Conservation (phyloP, 2,113 vertebrate species). For the Catharus fuscescens region DNA sequence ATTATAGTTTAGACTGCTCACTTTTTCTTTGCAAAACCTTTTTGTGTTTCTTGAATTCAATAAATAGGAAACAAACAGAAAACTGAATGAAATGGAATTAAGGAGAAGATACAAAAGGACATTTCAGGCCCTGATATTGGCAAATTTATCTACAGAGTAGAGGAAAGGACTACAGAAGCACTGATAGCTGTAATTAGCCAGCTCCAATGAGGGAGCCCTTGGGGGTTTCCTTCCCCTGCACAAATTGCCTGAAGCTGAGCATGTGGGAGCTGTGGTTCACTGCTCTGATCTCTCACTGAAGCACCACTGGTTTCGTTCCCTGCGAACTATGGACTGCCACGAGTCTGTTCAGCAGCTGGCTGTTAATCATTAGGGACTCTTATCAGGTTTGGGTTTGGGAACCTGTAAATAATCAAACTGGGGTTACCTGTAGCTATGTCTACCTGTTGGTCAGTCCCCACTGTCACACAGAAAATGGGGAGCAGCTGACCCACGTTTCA, state of each 20-base stretch:
- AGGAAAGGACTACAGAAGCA: not conserved
- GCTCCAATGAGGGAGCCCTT: not conserved
- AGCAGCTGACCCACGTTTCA: not conserved
- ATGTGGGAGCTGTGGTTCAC: not conserved
- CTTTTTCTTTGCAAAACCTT: not conserved
- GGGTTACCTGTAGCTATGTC: not conserved
- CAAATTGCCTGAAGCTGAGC: not conserved
- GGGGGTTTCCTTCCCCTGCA: not conserved
- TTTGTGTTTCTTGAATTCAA: not conserved
- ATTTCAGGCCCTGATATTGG: not conserved
- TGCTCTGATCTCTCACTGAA: not conserved
- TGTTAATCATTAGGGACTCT: slow-evolving; percentile 48
- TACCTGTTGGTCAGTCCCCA: not conserved
- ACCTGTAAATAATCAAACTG: slow-evolving; percentile 48
- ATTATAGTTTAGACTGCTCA: not conserved
- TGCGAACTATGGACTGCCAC: not conserved
- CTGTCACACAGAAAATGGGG: not conserved
- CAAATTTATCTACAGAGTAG: not conserved
- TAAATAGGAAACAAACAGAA: not conserved
- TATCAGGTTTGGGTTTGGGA: slow-evolving; percentile 5
- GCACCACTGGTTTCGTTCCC: not conserved
- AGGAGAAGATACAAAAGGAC: not conserved
- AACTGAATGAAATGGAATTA: not conserved
- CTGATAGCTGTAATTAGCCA: not conserved
- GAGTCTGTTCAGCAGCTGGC: not conserved